These are phyloP conservation scores for Oasisia sp. DNA, from an alignment of 2,888 invertebrate species.

Conservation along the genomic window DNA sequence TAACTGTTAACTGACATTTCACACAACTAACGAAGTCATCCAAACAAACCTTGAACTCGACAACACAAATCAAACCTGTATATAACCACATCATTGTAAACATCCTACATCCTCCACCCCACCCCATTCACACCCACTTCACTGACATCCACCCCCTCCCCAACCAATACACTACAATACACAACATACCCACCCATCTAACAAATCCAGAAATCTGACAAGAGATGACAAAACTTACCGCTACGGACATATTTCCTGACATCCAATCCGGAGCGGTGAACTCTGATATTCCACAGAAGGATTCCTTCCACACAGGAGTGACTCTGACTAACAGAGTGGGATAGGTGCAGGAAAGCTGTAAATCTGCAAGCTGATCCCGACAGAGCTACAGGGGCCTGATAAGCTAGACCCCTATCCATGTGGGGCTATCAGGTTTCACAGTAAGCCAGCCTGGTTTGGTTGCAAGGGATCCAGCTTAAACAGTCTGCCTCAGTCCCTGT, in stretches of 20 bases:
- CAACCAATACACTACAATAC: not conserved
- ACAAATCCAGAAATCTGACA: not conserved
- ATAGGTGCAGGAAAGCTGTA: constrained; percentile 12
- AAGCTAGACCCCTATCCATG: constrained; percentile 17
- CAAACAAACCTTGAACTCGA: not conserved
- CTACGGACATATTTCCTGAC: constrained; percentile 4
- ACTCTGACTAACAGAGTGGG: not conserved
- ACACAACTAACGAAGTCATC: not conserved
- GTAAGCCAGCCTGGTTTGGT: not conserved
- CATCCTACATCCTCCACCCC: not conserved
- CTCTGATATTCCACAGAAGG: not conserved
- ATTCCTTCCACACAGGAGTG: constrained; percentile 1
- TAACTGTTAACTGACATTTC: not conserved
- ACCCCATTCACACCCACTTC: not conserved
- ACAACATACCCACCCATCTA: not conserved
- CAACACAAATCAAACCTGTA: not conserved
- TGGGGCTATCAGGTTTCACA: constrained; percentile 2
- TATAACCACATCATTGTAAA: not conserved
- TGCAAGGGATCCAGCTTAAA: not conserved
- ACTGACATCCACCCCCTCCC: not conserved
- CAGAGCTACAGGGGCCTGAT: constrained; percentile 11
- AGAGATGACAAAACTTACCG: not conserved
- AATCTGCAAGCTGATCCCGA: not conserved
- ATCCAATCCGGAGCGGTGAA: not conserved
- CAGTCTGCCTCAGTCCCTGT: not conserved